Percentiles rank a stretch among this genome's conserved stretches.
Evolutionary conservation across 2,888 invertebrate genomes (phyloP).

Genomic region (Lysandra coridon): DNA sequence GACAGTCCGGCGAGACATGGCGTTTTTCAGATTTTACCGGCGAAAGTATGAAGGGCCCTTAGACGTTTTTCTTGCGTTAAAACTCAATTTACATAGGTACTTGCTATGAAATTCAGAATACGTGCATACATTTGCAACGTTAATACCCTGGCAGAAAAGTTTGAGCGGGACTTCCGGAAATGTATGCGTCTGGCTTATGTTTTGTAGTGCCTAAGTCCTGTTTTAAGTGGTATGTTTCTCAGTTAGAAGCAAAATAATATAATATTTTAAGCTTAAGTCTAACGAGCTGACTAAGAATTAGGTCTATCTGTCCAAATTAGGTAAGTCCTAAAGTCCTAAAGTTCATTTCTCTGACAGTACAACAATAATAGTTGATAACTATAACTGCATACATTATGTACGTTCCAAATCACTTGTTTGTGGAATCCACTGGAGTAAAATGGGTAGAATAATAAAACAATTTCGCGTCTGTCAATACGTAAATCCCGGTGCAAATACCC

Average conservation of each 20-base stretch:
- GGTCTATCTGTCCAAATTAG: too few species aligned
- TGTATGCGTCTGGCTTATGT: slow-evolving; percentile 7
- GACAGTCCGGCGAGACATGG: not conserved
- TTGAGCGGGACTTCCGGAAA: slow-evolving; percentile 42
- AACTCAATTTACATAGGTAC: slow-evolving; percentile 72
- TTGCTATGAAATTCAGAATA: slow-evolving; percentile 73
- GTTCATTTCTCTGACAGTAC: too few species aligned
- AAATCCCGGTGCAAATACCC: slow-evolving; percentile 49
- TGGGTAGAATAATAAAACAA: slow-evolving; percentile 45
- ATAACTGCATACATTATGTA: not conserved
- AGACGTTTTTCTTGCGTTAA: slow-evolving; percentile 62
- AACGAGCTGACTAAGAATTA: too few species aligned
- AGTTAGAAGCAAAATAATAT: not conserved
- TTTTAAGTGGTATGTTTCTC: not conserved
- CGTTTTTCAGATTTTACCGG: not conserved
- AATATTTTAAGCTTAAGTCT: too few species aligned
- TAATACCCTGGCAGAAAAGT: slow-evolving; percentile 57
- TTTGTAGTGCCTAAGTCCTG: not conserved
- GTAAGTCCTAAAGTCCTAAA: too few species aligned
- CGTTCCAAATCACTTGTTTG: slow-evolving; percentile 21
- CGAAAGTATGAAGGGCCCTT: slow-evolving; percentile 35
- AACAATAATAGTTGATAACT: too few species aligned
- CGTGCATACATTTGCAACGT: slow-evolving; percentile 74
- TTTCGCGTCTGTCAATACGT: slow-evolving; percentile 51
- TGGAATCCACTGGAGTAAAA: slow-evolving; percentile 8